phyloP scores from a whole-genome alignment of 2,113 vertebrate genomes.

The Notothenia rossii region DNA sequence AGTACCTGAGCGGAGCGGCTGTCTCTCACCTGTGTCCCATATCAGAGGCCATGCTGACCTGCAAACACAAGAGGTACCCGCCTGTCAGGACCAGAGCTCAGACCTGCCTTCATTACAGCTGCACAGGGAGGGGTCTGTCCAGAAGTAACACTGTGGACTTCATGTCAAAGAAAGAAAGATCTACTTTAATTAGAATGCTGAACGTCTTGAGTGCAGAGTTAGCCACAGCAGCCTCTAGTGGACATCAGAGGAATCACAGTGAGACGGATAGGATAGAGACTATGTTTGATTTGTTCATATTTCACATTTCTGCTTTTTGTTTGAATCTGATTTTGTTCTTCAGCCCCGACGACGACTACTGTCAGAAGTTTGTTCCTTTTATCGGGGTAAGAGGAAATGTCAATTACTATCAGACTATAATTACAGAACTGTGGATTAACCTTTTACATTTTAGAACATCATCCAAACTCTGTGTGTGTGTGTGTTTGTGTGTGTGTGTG shows the following conservation, averaged over 20 bases:
- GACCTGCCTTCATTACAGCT: too few species aligned
- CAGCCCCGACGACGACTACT: conserved; percentile 88
- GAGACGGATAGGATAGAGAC: not conserved
- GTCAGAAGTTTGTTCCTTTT: conserved; percentile 91
- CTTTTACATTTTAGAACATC: too few species aligned
- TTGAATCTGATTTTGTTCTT: not conserved
- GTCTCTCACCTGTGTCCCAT: conserved; percentile 84
- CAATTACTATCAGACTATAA: too few species aligned
- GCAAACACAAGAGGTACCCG: conserved; percentile 79
- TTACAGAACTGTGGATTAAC: too few species aligned
- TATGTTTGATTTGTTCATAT: too few species aligned
- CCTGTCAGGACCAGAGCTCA: too few species aligned
- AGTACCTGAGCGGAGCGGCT: conserved; percentile 78
- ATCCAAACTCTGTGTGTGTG: too few species aligned
- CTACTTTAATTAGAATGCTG: too few species aligned
- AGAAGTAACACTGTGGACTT: too few species aligned
- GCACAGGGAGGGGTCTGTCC: too few species aligned
- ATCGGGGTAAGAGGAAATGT: conserved; percentile 80
- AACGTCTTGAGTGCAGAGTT: not conserved
- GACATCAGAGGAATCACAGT: not conserved
- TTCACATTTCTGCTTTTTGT: not conserved
- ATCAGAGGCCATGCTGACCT: conserved; percentile 86
- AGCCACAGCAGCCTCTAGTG: not conserved
- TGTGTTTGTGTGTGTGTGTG: too few species aligned
- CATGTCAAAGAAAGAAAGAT: too few species aligned